Evolutionary conservation across 2,113 vertebrate genomes (phyloP).

Genomic region (Sylvia atricapilla): DNA sequence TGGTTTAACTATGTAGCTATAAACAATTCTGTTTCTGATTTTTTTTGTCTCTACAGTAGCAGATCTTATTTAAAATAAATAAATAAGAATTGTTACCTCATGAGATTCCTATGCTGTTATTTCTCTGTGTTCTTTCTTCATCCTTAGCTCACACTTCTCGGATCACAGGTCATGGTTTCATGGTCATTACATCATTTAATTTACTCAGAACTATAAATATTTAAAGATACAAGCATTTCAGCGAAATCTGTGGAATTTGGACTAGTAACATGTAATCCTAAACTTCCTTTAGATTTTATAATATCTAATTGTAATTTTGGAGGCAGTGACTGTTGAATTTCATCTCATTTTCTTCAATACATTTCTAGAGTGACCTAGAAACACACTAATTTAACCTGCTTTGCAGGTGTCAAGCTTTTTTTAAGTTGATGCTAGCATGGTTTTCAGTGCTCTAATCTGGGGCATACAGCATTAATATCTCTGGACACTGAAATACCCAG

Average conservation of each 20-base stretch:
- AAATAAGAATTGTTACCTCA: not conserved
- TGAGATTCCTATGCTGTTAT: not conserved
- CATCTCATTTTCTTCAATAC: not conserved
- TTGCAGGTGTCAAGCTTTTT: accelerated
- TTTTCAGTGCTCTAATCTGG: not conserved
- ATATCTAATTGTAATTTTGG: not conserved
- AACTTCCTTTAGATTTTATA: not conserved
- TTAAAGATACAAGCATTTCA: not conserved
- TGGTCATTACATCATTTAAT: not conserved
- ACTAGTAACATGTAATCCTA: not conserved
- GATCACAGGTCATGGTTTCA: not conserved
- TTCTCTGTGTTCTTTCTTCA: not conserved
- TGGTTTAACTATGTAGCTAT: not conserved
- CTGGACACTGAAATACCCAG: not conserved
- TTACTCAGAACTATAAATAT: not conserved
- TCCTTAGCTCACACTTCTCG: not conserved
- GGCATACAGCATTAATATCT: not conserved
- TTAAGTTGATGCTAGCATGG: not conserved
- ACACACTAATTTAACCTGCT: not conserved
- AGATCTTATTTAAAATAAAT: not conserved
- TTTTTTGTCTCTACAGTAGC: not conserved
- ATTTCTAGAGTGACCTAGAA: not conserved
- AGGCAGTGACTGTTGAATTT: not conserved
- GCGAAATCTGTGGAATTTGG: not conserved
- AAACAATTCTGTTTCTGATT: not conserved